Base-by-base conservation (phyloP, 1,140 invertebrate genomes). In the Cepaea nemoralis region DNA sequence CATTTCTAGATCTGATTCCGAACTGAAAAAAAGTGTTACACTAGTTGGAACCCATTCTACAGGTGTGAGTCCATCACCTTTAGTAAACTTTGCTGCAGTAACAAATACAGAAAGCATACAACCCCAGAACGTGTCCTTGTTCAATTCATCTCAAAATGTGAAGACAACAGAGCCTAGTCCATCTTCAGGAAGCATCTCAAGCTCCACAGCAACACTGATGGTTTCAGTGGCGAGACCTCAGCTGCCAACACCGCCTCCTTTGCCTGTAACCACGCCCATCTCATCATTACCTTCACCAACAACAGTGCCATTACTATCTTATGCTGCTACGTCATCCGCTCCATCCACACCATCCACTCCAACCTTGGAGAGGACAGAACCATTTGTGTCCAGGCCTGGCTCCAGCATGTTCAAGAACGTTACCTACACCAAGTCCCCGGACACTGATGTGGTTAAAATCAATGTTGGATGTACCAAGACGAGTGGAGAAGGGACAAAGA, bases 361-460 rank as follows among this genome's bases (percentile, higher is more conserved):
- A 40, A 71, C 27, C 40, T 8, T 45, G 8, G 45, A 78, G 24
- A 59, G 45, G 59, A 55, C 79, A 39, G 67, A 78, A 39, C 76
- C 74, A 12, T 76, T 76, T 42, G 31, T 12, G 24, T 42, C 70
- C 40, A 73, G 39, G 39, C 74, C 74, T 31, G 74, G 74, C 2
- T 76, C 74, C 24, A 35, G n/a, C 3, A 27, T 48, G 37, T 78
- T 66, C 31, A 78, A 78, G 37, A 78, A 78, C 31, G 76, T 78
- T 5, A 66, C 76, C 55, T 78, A 78, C 76, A 78, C 76, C 5
- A 78, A 66, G 31, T 78, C 76, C 10, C 16, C 55, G 1, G 63
- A 66, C 35, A 78, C 76, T 1, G 77, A 79, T 69, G 48, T 79
- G 8, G 77, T 79, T 5, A 79, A 79, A 27, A 79, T 79, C 16